phyloP scores from a whole-genome alignment of 2,797 vertebrate species.

The Pempheris klunzingeri region DNA sequence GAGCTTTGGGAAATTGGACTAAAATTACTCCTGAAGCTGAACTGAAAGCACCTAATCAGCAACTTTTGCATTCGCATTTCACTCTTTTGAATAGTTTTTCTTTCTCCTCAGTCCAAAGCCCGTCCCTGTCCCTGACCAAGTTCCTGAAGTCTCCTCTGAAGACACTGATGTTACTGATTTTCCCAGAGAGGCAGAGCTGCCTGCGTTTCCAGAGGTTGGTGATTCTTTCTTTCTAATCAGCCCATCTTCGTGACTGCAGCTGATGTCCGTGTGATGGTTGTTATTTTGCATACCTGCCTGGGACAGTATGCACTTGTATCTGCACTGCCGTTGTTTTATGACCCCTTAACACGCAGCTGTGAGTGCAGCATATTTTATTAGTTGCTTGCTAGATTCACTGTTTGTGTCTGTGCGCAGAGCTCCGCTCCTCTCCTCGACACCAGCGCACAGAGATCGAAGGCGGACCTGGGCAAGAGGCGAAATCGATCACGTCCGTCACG shows the following conservation, averaged over 20 bases:
- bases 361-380: background rate
- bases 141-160: conserved; percentile 38
- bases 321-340: conserved; percentile 1
- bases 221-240: conserved; percentile 6
- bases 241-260: background rate
- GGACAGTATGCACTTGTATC: background rate
- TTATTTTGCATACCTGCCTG: conserved; percentile 3
- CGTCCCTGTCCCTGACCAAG: conserved; percentile 11
- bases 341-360: background rate
- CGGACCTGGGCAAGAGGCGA: conserved; percentile 85
- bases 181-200: conserved; percentile 34
- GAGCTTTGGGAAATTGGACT: background rate
- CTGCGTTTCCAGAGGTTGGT: conserved; percentile 80
- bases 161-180: conserved; percentile 31
- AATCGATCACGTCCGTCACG: conserved; percentile 85
- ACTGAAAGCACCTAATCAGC: background rate
- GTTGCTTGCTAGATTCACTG: conserved; percentile 12
- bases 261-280: background rate
- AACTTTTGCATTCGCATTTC: background rate
- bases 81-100: background rate
- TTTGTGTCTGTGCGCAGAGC: conserved; percentile 78
- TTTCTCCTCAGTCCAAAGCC: conserved; percentile 49
- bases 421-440: conserved; percentile 88
- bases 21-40: background rate
- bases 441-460: conserved; percentile 87